These are phyloP conservation scores for Drosophila dives DNA, from an alignment of 2,888 invertebrate species.

Conservation along the genomic window DNA sequence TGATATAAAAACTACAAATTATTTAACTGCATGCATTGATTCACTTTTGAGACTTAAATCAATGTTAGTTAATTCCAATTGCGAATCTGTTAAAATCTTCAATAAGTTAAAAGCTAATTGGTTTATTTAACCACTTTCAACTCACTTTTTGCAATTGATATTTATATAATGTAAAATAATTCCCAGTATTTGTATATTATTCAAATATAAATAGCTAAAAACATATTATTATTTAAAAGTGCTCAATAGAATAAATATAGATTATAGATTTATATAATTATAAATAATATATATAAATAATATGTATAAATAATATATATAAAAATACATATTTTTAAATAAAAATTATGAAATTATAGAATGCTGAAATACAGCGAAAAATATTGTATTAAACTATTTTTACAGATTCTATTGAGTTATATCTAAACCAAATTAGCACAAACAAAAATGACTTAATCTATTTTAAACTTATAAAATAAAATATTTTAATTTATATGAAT, in stretches of 20 bases:
- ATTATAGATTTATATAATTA: too few species aligned
- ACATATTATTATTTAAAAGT: background rate
- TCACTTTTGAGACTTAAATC: conserved; percentile 7
- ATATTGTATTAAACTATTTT: background rate
- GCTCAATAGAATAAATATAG: background rate
- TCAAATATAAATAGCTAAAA: background rate
- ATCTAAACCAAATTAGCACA: background rate
- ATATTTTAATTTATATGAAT: too few species aligned
- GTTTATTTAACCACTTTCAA: conserved; percentile 21
- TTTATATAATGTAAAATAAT: background rate
- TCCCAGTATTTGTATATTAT: background rate
- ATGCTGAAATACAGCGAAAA: background rate
- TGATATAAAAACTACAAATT: conserved; percentile 1
- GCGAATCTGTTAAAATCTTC: conserved; percentile 7
- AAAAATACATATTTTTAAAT: too few species aligned
- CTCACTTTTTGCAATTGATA: conserved; percentile 9
- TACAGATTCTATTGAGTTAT: background rate
- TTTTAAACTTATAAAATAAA: background rate
- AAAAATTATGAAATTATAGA: background rate
- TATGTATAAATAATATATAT: too few species aligned
- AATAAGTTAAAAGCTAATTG: conserved; percentile 10
- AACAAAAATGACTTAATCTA: background rate
- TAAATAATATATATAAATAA: too few species aligned
- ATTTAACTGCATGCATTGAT: conserved; percentile 14
- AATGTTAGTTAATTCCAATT: conserved; percentile 17